A percentile compares a stretch with the other conserved stretches of the same genome.
phyloP scores from a whole-genome alignment of 2,113 vertebrate genomes.

The Malurus alboscapulatus region DNA sequence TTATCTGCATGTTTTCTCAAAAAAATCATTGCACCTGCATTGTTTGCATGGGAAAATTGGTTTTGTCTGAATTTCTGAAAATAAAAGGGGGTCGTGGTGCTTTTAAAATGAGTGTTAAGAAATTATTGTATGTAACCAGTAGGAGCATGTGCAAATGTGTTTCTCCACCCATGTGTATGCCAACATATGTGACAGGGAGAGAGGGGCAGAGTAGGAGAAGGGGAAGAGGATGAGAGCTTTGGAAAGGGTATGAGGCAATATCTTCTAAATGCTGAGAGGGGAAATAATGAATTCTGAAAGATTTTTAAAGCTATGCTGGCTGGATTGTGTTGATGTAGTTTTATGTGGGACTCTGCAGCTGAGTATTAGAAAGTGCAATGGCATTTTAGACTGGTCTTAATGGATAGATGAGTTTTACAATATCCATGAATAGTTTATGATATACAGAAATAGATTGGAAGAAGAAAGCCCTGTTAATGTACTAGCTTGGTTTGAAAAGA shows the following conservation, averaged over 20 bases:
- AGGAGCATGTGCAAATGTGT: neutral
- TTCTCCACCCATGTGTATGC: neutral
- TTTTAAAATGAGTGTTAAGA: neutral
- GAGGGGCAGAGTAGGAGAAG: neutral
- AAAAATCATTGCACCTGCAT: neutral
- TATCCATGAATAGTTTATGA: neutral
- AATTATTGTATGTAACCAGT: neutral
- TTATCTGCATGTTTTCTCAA: neutral
- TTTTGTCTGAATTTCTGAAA: neutral
- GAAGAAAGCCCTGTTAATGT: neutral
- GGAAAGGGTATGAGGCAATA: neutral
- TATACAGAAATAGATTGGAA: neutral
- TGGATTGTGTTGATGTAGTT: neutral
- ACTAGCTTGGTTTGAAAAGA: neutral
- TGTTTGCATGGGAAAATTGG: neutral
- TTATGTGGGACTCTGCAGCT: neutral
- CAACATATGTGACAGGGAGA: neutral
- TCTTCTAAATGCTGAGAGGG: neutral
- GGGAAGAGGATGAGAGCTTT: neutral
- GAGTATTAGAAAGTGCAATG: neutral
- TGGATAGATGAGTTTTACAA: neutral
- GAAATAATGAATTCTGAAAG: neutral
- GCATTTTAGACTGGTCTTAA: neutral
- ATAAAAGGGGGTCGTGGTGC: neutral
- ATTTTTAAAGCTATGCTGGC: neutral